phyloP scores from a whole-genome alignment of 1,140 invertebrate species.

The Zaprionus capensis region DNA sequence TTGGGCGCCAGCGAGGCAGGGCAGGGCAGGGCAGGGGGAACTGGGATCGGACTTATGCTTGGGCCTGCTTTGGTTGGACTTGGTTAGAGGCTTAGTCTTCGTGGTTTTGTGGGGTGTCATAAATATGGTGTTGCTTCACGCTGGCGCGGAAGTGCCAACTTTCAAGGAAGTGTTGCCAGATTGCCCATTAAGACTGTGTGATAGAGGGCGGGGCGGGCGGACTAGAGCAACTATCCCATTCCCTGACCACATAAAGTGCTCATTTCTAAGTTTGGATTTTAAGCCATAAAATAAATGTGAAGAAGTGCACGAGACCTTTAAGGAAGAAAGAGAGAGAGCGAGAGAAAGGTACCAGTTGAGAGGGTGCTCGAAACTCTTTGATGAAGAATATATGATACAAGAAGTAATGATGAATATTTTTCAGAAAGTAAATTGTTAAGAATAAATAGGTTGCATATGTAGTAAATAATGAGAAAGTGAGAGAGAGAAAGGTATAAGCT shows the following conservation, averaged over 20 bases:
- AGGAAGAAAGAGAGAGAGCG: not conserved
- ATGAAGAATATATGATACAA: not conserved
- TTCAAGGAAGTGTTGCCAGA: conserved; percentile 46
- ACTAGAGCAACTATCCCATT: not conserved
- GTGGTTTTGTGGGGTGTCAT: conserved; percentile 23
- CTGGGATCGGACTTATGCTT: not conserved
- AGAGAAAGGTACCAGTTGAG: not conserved
- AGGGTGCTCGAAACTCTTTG: not conserved
- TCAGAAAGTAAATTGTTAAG: no score
- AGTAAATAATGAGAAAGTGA: no score
- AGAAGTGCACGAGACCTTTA: not conserved
- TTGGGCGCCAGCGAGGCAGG: conserved; percentile 2
- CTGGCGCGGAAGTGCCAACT: conserved; percentile 30
- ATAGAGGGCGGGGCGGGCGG: not conserved
- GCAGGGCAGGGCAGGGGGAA: not conserved
- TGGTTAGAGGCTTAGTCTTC: not conserved
- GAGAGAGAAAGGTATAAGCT: no score
- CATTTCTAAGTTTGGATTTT: conserved; percentile 18
- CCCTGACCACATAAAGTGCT: conserved; percentile 15
- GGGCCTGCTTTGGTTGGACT: not conserved
- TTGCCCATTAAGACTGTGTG: conserved; percentile 35
- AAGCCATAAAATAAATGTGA: conserved; percentile 23
- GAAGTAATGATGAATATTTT: no score
- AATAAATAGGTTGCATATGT: no score
- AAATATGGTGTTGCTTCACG: conserved; percentile 45